Percentiles rank a stretch among this genome's conserved stretches.
phyloP scores from a whole-genome alignment of 2,888 invertebrate genomes.

The Eilema caniola region DNA sequence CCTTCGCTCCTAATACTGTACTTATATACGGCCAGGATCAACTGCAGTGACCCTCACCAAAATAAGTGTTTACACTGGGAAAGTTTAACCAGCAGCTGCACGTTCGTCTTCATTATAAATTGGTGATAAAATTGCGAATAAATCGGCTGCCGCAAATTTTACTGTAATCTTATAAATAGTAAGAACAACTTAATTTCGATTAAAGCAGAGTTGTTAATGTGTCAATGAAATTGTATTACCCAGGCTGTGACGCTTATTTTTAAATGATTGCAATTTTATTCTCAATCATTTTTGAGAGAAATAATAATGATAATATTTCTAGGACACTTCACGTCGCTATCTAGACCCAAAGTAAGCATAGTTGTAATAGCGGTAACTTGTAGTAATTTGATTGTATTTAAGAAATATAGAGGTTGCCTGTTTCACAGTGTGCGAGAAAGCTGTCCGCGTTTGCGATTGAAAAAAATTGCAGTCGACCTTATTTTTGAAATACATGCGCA shows the following conservation, averaged over 20 bases:
- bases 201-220: background rate
- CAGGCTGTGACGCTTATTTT: conserved; percentile 24
- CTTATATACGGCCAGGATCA: too few species aligned
- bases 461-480: conserved; percentile 20
- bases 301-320: background rate
- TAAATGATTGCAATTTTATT: conserved; percentile 10
- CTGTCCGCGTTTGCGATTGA: conserved; percentile 2
- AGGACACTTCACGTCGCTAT: background rate
- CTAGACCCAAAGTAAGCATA: background rate
- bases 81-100: background rate
- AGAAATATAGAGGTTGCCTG: background rate
- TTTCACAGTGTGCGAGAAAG: background rate
- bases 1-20: too few species aligned
- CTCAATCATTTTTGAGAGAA: conserved; percentile 1
- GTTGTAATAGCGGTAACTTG: background rate
- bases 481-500: conserved; percentile 7
- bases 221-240: conserved; percentile 9
- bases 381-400: conserved; percentile 6
- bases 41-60: too few species aligned
- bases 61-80: background rate
- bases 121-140: conserved; percentile 14
- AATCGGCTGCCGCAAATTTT: conserved; percentile 3
- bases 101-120: too few species aligned
- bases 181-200: background rate
- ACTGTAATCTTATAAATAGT: conserved; percentile 1